Evolutionary conservation across 2,797 vertebrate genomes (phyloP), one percentile per base, ranked within the genome.

Genomic region (Pangasius djambal): DNA sequence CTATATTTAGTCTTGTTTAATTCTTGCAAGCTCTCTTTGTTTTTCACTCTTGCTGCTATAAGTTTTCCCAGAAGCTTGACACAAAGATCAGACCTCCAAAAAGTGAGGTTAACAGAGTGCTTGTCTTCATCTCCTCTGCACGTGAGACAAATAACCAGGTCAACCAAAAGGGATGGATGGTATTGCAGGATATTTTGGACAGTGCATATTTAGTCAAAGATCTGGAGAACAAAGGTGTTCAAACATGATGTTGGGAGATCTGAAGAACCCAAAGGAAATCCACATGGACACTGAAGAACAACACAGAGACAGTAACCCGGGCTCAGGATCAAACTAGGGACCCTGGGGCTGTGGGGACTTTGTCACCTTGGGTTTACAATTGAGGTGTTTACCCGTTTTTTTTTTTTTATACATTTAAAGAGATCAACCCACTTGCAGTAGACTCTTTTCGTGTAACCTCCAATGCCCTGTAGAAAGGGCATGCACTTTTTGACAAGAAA

Each of bases 81-180:
- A n/a, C 28, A 79, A 79, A 55, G n/a, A 55, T 55, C 50, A 52
- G 28, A 57, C n/a, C 48, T 55, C 52, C 50, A 34, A 34, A n/a
- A 78, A 78, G 48, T 59, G 34, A 25, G 31, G 18, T 61, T 82
- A 82, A 82, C 25, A 37, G 55, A 40, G 57, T 83, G 79, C 63
- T 83, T 44, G 57, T 63, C 81, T 63, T 63, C 10, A 8, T 63
- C 37, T 83, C 57, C 12, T 28, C 22, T 83, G 5, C 81, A 63
- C 16, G 34, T 28, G 20, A 83, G 22, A 83, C 37, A 83, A 63
- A 83, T 63, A 83, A 83, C 57, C 81, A 63, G 57, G 57, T 25
- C 57, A 44, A 83, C 34, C 57, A 28, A 25, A 44, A 40, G 34
- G 28, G 22, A 63, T 63, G 20, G 25, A 16, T 40, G 34, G 20